Conservation (phyloP, 2,888 invertebrate species). For the Trachelus stipa region DNA sequence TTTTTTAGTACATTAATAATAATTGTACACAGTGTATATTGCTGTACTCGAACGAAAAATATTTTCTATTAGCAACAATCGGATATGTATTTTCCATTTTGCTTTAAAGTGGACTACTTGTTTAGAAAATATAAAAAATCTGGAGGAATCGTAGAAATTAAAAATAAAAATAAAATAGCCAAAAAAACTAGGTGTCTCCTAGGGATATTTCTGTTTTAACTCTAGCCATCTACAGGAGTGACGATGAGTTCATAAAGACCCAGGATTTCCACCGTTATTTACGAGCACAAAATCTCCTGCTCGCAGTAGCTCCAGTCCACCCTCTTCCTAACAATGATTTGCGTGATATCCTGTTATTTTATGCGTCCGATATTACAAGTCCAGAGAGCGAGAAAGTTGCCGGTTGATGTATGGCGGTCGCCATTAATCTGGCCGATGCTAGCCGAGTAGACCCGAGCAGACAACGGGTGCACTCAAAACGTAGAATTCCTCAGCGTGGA, state of each 20-base stretch:
- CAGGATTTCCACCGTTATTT: not conserved
- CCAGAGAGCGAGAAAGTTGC: not conserved
- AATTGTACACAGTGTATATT: no score
- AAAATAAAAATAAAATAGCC: not conserved
- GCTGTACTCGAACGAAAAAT: no score
- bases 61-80: no score
- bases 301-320: not conserved
- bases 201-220: not conserved
- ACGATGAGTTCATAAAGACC: conserved; percentile 2
- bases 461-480: not conserved
- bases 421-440: not conserved
- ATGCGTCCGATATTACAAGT: conserved; percentile 5
- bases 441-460: not conserved
- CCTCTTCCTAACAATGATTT: not conserved
- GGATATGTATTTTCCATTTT: no score
- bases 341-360: conserved; percentile 6
- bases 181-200: not conserved
- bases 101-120: no score
- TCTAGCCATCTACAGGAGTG: not conserved
- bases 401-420: not conserved
- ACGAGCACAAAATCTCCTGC: not conserved
- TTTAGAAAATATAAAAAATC: not conserved
- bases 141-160: not conserved
- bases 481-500: not conserved
- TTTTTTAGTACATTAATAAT: no score